These are phyloP conservation scores for Ivindomyrus marchei DNA, from an alignment of 2,113 vertebrate genomes.

Conservation along the genomic window DNA sequence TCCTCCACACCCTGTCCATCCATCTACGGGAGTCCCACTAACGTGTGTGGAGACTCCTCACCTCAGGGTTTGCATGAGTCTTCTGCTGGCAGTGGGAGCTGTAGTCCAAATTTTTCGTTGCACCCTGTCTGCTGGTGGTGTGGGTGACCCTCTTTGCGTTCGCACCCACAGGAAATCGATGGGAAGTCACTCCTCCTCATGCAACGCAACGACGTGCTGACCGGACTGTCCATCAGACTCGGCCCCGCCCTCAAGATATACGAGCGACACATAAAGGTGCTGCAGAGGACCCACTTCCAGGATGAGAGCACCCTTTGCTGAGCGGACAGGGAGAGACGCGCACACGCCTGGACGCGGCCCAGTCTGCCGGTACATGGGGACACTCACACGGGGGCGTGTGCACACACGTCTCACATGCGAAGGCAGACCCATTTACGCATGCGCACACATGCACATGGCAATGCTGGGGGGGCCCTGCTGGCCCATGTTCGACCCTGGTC, in stretches of 20 bases:
- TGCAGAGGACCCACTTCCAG: slow-evolving; percentile 79
- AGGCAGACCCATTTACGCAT: slow-evolving; percentile 24
- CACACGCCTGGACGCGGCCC: background rate
- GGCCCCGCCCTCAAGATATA: slow-evolving; percentile 85
- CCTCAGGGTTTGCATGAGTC: background rate
- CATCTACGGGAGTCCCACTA: background rate
- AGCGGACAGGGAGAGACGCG: slow-evolving; percentile 22
- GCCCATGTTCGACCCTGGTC: background rate
- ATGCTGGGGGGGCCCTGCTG: background rate
- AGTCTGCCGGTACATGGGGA: background rate
- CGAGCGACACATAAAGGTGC: slow-evolving; percentile 76
- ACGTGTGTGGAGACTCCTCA: background rate
- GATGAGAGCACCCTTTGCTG: slow-evolving; percentile 62
- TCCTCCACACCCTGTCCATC: background rate
- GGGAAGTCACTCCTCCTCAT: slow-evolving; percentile 82
- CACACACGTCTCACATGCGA: background rate
- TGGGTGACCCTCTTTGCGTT: background rate
- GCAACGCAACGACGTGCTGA: slow-evolving; percentile 80
- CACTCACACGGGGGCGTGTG: background rate
- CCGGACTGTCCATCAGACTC: slow-evolving; percentile 76
- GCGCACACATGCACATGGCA: slow-evolving; percentile 13
- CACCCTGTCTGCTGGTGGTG: background rate
- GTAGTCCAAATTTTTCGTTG: background rate
- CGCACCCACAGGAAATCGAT: slow-evolving; percentile 70
- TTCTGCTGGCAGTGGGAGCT: background rate